These are phyloP conservation scores for Dolichoris vasculosae DNA, from an alignment of 1,140 invertebrate species.

Conservation along the genomic window DNA sequence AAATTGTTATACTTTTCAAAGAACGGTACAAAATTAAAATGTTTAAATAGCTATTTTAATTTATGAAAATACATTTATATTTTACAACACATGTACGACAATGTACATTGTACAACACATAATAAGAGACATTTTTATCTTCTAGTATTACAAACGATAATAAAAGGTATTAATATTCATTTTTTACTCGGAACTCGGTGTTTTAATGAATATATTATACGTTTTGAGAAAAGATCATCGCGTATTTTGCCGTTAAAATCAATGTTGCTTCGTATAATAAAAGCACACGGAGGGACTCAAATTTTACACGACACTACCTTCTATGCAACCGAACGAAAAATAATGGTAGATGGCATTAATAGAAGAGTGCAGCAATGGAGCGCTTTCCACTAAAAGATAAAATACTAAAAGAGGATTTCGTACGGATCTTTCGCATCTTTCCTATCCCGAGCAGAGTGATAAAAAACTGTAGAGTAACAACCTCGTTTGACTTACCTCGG, in stretches of 20 bases:
- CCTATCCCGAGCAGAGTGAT: not conserved
- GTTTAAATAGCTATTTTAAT: too few species aligned
- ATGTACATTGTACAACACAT: too few species aligned
- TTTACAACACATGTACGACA: too few species aligned
- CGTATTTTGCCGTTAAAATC: too few species aligned
- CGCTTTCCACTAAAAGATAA: not conserved
- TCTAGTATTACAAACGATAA: too few species aligned
- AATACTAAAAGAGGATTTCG: slow-evolving; percentile 23
- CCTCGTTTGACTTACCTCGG: slow-evolving; percentile 64
- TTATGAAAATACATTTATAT: too few species aligned
- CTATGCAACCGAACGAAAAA: not conserved
- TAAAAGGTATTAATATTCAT: not conserved
- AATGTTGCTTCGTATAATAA: too few species aligned
- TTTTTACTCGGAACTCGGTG: not conserved
- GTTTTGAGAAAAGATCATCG: not conserved
- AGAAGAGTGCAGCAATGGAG: not conserved
- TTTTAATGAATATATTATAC: too few species aligned
- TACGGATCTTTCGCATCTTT: not conserved
- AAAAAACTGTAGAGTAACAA: slow-evolving; percentile 42
- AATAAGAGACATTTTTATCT: too few species aligned
- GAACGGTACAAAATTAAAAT: too few species aligned
- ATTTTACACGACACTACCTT: not conserved
- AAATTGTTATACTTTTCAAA: too few species aligned
- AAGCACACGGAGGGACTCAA: too few species aligned
- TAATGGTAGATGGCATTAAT: slow-evolving; percentile 19